Evolutionary conservation across 1,140 invertebrate genomes (phyloP).

Genomic region (Drosophila tsacasi): DNA sequence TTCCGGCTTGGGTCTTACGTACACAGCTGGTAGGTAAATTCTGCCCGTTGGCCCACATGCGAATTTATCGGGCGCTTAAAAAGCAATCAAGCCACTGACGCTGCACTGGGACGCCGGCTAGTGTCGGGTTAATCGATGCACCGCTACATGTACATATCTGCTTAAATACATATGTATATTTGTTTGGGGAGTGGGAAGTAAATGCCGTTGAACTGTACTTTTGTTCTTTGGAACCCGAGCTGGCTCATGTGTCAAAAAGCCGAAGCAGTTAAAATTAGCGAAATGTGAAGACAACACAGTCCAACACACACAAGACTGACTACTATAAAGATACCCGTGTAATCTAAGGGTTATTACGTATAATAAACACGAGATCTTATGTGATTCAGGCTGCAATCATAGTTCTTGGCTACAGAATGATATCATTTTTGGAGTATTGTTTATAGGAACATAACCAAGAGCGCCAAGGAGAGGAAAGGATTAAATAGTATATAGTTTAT

Average conservation of each 20-base stretch:
- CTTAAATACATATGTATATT: not conserved
- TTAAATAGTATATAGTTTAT: not conserved
- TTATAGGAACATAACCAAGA: not conserved
- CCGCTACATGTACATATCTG: not conserved
- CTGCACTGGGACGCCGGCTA: slow-evolving; percentile 3
- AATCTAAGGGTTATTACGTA: not conserved
- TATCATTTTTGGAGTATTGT: not conserved
- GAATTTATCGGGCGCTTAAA: slow-evolving; percentile 21
- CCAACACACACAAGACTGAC: not conserved
- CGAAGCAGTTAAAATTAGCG: not conserved
- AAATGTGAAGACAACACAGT: not conserved
- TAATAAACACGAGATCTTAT: slow-evolving; percentile 1
- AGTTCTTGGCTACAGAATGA: not conserved
- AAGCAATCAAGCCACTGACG: slow-evolving; percentile 19
- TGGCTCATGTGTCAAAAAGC: slow-evolving; percentile 7
- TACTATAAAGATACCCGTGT: slow-evolving; percentile 25
- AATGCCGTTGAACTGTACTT: slow-evolving; percentile 5
- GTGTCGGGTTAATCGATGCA: slow-evolving; percentile 10
- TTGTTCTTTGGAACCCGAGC: slow-evolving; percentile 10
- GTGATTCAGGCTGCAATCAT: not conserved
- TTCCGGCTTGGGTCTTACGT: too few species aligned
- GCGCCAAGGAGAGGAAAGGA: not conserved
- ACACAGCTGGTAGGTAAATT: not conserved
- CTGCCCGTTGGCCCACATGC: slow-evolving; percentile 15
- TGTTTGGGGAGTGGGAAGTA: not conserved